These are phyloP conservation scores for Syritta pipiens DNA, from an alignment of 2,888 invertebrate species.

Conservation along the genomic window DNA sequence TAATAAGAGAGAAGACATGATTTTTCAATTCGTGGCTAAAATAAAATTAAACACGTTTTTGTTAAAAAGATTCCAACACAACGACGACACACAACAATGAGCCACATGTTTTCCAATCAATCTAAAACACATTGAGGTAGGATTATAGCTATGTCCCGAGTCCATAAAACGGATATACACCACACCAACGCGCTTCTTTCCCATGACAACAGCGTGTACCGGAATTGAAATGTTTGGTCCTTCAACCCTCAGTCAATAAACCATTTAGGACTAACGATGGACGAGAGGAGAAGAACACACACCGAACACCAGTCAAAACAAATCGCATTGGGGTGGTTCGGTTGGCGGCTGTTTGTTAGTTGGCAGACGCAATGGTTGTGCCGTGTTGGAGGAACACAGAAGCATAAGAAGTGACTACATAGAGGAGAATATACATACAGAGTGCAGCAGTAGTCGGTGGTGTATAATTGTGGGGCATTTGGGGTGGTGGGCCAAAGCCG, in stretches of 20 bases:
- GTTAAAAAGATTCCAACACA: neutral
- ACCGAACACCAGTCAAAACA: slow-evolving; percentile 39
- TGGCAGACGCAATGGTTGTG: slow-evolving; percentile 13
- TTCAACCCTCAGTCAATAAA: slow-evolving; percentile 37
- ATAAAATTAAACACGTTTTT: slow-evolving; percentile 21
- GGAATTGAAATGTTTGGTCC: slow-evolving; percentile 32
- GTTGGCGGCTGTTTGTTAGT: neutral
- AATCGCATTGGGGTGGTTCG: slow-evolving; percentile 13
- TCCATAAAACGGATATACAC: slow-evolving; percentile 2
- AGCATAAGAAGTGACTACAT: slow-evolving; percentile 1
- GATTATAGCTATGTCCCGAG: no score
- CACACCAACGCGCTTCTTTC: neutral
- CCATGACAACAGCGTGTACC: slow-evolving; percentile 40
- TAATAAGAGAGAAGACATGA: no score
- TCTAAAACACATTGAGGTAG: slow-evolving; percentile 44
- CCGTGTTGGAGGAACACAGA: slow-evolving; percentile 1
- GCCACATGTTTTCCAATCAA: slow-evolving; percentile 1
- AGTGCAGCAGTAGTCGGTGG: neutral
- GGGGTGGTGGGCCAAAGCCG: neutral
- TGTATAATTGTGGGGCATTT: no score
- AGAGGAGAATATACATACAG: neutral
- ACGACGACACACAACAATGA: neutral
- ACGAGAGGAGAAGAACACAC: no score
- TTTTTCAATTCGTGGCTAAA: no score
- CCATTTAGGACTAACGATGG: slow-evolving; percentile 13